Percentiles rank a stretch among this genome's conserved stretches.
Evolutionary conservation across 2,888 invertebrate genomes (phyloP).

Genomic region (Lacanobia oleracea): DNA sequence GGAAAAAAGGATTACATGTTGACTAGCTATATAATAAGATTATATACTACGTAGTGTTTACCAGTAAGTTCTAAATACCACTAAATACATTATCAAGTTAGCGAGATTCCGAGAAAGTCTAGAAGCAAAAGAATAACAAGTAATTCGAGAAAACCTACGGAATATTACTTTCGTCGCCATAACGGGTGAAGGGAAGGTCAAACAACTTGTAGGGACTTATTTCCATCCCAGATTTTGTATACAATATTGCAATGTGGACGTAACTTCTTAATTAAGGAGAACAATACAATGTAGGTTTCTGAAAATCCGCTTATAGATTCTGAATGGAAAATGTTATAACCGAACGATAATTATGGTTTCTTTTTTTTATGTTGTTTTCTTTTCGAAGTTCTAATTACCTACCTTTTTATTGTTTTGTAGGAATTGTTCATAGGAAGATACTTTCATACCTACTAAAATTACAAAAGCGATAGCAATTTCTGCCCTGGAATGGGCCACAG

Average conservation of each 20-base stretch:
- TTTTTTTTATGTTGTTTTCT: neutral
- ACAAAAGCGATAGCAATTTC: no score
- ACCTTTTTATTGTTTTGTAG: no score
- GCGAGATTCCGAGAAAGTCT: conserved; percentile 27
- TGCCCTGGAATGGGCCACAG: no score
- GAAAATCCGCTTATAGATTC: conserved; percentile 29
- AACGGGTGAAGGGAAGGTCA: neutral
- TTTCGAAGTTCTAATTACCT: neutral
- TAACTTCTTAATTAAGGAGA: conserved; percentile 8
- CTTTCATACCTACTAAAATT: no score
- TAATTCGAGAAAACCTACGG: neutral
- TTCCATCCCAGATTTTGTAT: conserved; percentile 14
- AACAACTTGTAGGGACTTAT: conserved; percentile 23
- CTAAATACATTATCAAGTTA: conserved; percentile 37
- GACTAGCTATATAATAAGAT: conserved; percentile 26
- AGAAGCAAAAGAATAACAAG: conserved; percentile 22
- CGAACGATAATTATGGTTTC: conserved; percentile 11
- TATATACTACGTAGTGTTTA: conserved; percentile 18
- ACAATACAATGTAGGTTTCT: neutral
- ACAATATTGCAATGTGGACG: conserved; percentile 11
- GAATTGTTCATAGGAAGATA: no score
- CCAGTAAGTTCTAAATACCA: neutral
- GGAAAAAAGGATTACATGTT: conserved; percentile 5
- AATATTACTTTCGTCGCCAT: neutral
- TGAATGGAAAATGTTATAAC: neutral